These are phyloP conservation scores for Acrobeloides nanus DNA, from an alignment of 2,888 invertebrate species.

Conservation along the genomic window DNA sequence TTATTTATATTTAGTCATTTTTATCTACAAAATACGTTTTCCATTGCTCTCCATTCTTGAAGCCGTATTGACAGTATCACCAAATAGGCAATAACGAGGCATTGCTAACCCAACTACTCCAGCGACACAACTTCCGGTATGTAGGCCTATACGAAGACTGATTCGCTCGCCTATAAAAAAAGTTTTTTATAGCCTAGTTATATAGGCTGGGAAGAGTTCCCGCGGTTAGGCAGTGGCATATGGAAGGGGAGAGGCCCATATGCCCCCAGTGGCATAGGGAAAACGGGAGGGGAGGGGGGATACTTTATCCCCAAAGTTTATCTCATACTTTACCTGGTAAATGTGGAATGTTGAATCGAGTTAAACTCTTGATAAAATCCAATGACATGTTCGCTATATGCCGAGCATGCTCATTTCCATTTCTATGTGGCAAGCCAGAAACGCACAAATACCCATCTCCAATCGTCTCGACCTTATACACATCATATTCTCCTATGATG, in stretches of 20 bases:
- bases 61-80: slow-evolving; percentile 38
- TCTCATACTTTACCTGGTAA: too few relatives aligned
- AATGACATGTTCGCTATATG: slow-evolving; percentile 19
- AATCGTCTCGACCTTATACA: slow-evolving; percentile 51
- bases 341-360: slow-evolving; percentile 39
- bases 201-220: too few relatives aligned
- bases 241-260: too few relatives aligned
- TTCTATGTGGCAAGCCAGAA: slow-evolving; percentile 43
- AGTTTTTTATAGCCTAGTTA: too few relatives aligned
- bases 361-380: slow-evolving; percentile 5
- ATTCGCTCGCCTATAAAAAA: slow-evolving; percentile 32
- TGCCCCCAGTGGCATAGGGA: too few relatives aligned
- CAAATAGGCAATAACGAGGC: slow-evolving; percentile 11
- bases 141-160: slow-evolving; percentile 20
- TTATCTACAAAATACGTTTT: slow-evolving; percentile 31
- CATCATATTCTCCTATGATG: slow-evolving; percentile 46
- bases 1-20: neutral
- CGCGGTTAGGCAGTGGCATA: too few relatives aligned
- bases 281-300: too few relatives aligned
- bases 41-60: slow-evolving; percentile 47
- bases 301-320: too few relatives aligned
- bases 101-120: slow-evolving; percentile 14
- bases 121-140: slow-evolving; percentile 21
- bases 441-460: slow-evolving; percentile 42
- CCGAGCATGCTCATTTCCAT: slow-evolving; percentile 39